A percentile compares a stretch with the other conserved stretches of the same genome.
Evolutionary conservation across 92 coral and sea anemone species (phyloP).

Genomic region (Parazoanthus swiftii): DNA sequence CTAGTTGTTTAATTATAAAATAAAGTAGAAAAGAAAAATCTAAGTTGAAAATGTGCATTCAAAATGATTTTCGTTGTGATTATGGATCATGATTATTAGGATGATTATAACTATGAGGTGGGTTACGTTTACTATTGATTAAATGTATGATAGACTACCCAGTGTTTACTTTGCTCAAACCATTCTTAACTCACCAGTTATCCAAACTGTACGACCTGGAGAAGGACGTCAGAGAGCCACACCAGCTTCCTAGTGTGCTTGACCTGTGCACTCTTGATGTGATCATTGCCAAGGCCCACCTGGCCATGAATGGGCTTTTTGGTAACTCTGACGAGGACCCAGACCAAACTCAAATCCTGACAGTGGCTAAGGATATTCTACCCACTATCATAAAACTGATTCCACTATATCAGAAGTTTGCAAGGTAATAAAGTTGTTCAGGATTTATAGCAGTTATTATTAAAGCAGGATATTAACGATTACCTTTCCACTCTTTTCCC

Average conservation of each 20-base stretch:
- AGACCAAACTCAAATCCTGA: slow-evolving; percentile 68
- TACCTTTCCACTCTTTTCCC: too few relatives aligned
- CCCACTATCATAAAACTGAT: slow-evolving; percentile 70
- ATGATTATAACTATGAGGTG: too few relatives aligned
- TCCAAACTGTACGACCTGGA: slow-evolving; percentile 44
- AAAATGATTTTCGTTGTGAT: too few relatives aligned
- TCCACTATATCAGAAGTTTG: slow-evolving; percentile 82
- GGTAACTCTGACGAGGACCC: slow-evolving; percentile 85
- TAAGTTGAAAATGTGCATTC: too few relatives aligned
- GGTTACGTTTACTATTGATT: too few relatives aligned
- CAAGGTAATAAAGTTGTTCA: slow-evolving; percentile 61
- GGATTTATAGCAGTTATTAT: background rate
- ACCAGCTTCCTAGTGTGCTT: slow-evolving; percentile 81
- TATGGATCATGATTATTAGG: too few relatives aligned
- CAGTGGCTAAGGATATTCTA: slow-evolving; percentile 72
- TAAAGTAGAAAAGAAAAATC: too few relatives aligned
- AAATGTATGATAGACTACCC: too few relatives aligned
- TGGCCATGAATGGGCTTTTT: slow-evolving; percentile 65
- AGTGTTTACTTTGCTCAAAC: background rate
- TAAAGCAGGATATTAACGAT: too few relatives aligned
- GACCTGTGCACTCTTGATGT: slow-evolving; percentile 75
- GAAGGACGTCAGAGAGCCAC: slow-evolving; percentile 51
- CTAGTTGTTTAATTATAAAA: too few relatives aligned
- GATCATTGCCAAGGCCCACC: slow-evolving; percentile 73
- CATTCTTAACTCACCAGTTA: slow-evolving; percentile 42